Conservation (phyloP, 2,797 vertebrate species). For the Crax fasciolata region DNA sequence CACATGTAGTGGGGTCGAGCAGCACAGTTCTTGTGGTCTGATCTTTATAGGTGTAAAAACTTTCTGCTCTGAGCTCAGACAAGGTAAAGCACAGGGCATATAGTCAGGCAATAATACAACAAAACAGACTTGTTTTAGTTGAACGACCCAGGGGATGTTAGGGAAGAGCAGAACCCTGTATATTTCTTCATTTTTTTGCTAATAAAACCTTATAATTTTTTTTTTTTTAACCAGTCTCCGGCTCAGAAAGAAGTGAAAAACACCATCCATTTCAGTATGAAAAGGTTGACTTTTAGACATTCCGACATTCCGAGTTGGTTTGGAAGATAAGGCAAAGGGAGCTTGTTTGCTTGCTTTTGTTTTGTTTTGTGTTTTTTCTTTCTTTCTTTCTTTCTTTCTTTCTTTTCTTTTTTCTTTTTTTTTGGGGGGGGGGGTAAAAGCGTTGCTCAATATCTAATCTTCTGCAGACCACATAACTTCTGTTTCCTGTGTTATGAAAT, state of each 20-base stretch:
- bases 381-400: no score
- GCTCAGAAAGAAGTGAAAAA: neutral
- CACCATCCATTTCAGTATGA: neutral
- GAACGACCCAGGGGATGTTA: neutral
- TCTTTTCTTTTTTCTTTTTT: neutral
- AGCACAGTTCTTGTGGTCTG: rapidly evolving
- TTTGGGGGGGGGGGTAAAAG: neutral
- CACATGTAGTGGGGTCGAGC: rapidly evolving
- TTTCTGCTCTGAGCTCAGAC: neutral
- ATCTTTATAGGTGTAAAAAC: neutral
- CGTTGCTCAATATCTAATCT: conserved; percentile 77
- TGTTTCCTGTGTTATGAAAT: conserved; percentile 86
- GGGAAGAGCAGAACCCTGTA: neutral
- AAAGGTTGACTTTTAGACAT: neutral
- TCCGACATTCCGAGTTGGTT: neutral
- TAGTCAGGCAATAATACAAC: rapidly evolving
- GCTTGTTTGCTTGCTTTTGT: conserved; percentile 15
- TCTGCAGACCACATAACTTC: conserved; percentile 62
- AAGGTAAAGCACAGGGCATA: neutral
- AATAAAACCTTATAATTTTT: neutral
- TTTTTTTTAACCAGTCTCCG: neutral
- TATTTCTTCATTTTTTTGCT: neutral
- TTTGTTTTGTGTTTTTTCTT: neutral
- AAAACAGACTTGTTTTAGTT: rapidly evolving
- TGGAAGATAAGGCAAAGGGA: neutral